These are phyloP conservation scores for Telmatherina bonti DNA, from an alignment of 2,797 vertebrate genomes.

Conservation along the genomic window DNA sequence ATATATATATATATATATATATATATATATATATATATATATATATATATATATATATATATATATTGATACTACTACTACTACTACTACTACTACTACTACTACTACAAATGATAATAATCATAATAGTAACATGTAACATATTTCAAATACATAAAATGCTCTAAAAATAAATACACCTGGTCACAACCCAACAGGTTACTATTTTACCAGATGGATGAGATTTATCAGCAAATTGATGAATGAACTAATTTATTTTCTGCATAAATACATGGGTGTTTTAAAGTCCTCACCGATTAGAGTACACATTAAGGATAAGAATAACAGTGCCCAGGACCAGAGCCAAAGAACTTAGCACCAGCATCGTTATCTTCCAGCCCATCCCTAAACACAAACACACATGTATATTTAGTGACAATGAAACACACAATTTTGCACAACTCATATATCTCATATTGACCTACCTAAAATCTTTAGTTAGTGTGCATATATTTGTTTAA, in stretches of 20 bases:
- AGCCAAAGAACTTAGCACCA: conserved; percentile 88
- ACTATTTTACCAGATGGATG: too few species aligned
- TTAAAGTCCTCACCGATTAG: conserved; percentile 84
- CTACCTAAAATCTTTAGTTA: background rate
- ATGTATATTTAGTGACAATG: conserved; percentile 14
- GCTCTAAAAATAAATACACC: too few species aligned
- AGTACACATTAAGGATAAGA: conserved; percentile 85
- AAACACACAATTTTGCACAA: background rate
- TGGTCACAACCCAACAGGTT: background rate
- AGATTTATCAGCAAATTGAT: background rate
- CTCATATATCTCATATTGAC: background rate
- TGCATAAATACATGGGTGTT: background rate
- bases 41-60: too few species aligned
- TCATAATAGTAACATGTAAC: too few species aligned
- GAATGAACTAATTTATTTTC: background rate
- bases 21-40: too few species aligned
- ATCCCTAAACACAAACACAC: conserved; percentile 77
- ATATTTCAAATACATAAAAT: background rate
- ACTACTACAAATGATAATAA: too few species aligned
- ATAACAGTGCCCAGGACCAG: conserved; percentile 87
- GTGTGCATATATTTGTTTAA: background rate
- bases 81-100: too few species aligned
- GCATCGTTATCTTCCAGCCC: conserved; percentile 89
- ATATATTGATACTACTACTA: too few species aligned
- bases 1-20: too few species aligned